Conservation (phyloP, 23 tunicate genomes). For the Styela clava region DNA sequence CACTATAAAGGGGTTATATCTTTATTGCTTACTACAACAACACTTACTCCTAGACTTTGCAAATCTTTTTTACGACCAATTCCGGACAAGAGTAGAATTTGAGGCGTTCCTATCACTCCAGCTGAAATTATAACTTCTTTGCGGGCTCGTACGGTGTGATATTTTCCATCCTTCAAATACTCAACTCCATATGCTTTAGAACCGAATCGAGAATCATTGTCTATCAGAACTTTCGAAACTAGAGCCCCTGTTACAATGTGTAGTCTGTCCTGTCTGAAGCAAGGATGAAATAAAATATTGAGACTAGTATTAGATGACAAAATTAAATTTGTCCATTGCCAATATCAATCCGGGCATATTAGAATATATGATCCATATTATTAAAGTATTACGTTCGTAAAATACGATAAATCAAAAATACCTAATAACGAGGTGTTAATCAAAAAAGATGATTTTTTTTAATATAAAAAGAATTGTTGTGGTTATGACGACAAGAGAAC, state of each 20-base stretch:
- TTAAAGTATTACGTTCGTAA: no score
- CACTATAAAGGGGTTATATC: no score
- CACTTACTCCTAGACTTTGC: constrained; percentile 33
- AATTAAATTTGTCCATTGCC: no score
- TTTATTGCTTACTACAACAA: not conserved
- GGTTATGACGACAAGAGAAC: no score
- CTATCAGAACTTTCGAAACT: constrained; percentile 44
- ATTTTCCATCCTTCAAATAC: constrained; percentile 47
- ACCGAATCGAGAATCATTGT: constrained; percentile 7
- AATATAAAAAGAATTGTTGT: no score
- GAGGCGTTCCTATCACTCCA: constrained; percentile 82
- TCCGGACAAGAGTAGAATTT: constrained; percentile 79
- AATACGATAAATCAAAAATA: no score
- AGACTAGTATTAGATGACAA: no score
- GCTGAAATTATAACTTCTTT: constrained; percentile 78
- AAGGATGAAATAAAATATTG: no score
- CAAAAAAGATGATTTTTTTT: no score
- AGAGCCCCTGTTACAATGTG: constrained; percentile 49
- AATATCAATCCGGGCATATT: no score
- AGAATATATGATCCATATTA: no score
- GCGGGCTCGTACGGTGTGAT: constrained; percentile 27
- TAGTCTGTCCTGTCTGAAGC: constrained; percentile 6
- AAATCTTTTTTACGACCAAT: constrained; percentile 67
- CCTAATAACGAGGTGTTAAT: no score
- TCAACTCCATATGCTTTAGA: constrained; percentile 55